Evolutionary conservation across 1,140 invertebrate species (phyloP).

Genomic region (Acromyrmex charruanus): DNA sequence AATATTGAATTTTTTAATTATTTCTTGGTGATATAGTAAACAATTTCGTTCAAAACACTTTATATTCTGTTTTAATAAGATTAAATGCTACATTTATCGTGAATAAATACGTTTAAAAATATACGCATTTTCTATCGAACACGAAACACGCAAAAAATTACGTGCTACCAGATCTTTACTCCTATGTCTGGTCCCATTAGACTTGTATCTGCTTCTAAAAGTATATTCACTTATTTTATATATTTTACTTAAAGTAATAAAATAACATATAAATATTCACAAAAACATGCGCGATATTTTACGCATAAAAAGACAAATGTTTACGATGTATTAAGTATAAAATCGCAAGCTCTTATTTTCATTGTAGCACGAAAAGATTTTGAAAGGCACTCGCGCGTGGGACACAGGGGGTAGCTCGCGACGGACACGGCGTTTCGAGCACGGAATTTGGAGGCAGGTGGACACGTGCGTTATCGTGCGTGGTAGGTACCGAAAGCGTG

Average conservation of each 20-base stretch:
- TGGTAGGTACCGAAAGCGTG: neutral
- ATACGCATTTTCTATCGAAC: neutral
- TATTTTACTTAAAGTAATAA: neutral
- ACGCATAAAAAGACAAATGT: neutral
- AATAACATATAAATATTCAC: neutral
- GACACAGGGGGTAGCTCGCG: neutral
- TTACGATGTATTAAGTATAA: neutral
- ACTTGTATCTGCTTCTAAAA: neutral
- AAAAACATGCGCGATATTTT: neutral
- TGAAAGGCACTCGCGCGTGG: neutral
- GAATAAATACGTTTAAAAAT: neutral
- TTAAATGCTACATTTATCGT: neutral
- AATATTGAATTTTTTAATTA: neutral
- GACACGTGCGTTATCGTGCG: slow-evolving; percentile 11
- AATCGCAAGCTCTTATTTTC: neutral
- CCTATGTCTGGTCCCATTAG: too few species aligned
- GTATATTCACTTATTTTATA: neutral
- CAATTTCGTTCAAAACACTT: neutral
- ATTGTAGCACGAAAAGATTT: neutral
- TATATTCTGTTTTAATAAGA: neutral
- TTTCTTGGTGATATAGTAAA: neutral
- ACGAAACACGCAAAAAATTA: neutral
- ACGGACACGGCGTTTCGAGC: slow-evolving; percentile 6
- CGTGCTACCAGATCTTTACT: too few species aligned
- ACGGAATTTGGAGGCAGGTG: slow-evolving; percentile 27